These are phyloP conservation scores for Molossus molossus DNA, from an alignment of 2,797 vertebrate species.

Conservation along the genomic window DNA sequence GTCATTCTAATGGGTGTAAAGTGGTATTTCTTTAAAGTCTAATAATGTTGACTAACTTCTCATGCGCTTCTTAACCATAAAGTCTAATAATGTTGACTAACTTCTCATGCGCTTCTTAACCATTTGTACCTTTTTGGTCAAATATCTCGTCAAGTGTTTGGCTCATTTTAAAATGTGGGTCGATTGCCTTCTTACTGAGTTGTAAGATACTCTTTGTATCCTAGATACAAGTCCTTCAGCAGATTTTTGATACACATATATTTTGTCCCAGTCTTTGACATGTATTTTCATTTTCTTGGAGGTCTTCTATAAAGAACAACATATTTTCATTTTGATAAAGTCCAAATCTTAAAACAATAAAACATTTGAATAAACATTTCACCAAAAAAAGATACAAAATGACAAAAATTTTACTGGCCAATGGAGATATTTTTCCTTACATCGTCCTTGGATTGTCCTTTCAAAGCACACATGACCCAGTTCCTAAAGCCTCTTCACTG, in stretches of 20 bases:
- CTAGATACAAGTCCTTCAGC: not conserved
- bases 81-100: not conserved
- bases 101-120: not conserved
- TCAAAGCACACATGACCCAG: not conserved
- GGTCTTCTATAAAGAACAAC: not conserved
- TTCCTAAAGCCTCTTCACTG: not conserved
- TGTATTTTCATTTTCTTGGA: conserved; percentile 27
- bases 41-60: not conserved
- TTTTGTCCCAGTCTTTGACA: not conserved
- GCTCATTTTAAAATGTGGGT: not conserved
- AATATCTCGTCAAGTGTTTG: not conserved
- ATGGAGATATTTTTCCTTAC: not conserved
- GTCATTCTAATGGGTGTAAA: not conserved
- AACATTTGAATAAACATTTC: not conserved
- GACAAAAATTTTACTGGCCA: not conserved
- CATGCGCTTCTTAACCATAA: not conserved
- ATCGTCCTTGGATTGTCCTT: not conserved
- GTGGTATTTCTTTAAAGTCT: not conserved
- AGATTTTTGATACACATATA: not conserved
- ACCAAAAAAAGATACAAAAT: not conserved
- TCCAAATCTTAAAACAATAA: not conserved
- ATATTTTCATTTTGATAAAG: not conserved
- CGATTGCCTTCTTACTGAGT: not conserved
- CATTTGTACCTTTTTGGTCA: not conserved
- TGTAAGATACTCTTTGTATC: not conserved